A percentile compares a stretch with the other conserved stretches of the same genome.
These are phyloP conservation scores for Orthosia cruda DNA, from an alignment of 2,888 invertebrate genomes.

Conservation along the genomic window DNA sequence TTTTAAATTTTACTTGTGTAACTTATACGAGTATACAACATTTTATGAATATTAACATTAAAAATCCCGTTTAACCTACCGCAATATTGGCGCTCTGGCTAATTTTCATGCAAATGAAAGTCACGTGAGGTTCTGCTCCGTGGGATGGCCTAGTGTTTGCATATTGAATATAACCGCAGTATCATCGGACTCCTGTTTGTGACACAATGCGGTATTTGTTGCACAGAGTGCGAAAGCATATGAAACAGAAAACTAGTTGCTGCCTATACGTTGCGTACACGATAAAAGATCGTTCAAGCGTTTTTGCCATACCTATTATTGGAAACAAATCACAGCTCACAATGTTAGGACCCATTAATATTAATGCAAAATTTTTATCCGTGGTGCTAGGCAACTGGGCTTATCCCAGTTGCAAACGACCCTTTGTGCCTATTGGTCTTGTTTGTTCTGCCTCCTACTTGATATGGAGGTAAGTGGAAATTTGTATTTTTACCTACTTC, in stretches of 20 bases:
- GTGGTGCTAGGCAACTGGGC: too few species aligned
- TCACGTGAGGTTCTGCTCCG: conserved; percentile 69
- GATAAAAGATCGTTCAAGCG: too few species aligned
- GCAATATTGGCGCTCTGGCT: conserved; percentile 45
- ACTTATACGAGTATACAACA: neutral
- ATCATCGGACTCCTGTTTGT: conserved; percentile 60
- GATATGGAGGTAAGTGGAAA: too few species aligned
- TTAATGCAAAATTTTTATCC: too few species aligned
- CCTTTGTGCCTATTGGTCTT: too few species aligned
- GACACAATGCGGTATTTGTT: conserved; percentile 63
- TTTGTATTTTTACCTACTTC: too few species aligned
- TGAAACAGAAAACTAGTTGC: conserved; percentile 27
- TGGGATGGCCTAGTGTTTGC: conserved; percentile 77
- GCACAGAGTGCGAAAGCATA: conserved; percentile 22
- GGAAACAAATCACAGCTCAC: too few species aligned
- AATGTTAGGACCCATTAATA: too few species aligned
- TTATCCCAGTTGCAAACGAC: too few species aligned
- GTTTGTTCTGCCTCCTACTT: too few species aligned
- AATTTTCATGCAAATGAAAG: conserved; percentile 84
- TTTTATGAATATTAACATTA: conserved; percentile 24
- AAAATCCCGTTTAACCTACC: conserved; percentile 20
- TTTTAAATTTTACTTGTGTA: too few species aligned
- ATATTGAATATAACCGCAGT: conserved; percentile 83
- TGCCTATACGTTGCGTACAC: neutral
- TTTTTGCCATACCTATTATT: too few species aligned